Evolutionary conservation across 2,797 vertebrate species (phyloP).

Genomic region (Tolypeutes matacus): DNA sequence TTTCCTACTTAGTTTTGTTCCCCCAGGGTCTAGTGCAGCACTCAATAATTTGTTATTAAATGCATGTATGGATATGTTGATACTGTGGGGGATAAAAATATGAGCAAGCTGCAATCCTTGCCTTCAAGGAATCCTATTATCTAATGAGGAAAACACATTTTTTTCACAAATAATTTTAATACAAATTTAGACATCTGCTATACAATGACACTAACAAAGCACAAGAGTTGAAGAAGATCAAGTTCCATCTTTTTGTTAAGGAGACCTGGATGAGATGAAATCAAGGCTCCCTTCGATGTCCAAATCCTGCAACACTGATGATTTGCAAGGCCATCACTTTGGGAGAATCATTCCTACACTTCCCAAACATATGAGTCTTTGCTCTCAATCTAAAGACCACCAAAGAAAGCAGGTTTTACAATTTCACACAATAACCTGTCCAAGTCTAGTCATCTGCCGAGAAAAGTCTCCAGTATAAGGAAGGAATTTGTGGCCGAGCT

Average conservation of each 20-base stretch:
- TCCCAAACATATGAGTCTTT: not conserved
- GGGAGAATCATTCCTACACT: not conserved
- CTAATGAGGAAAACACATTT: slow-evolving; percentile 4
- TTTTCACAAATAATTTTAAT: slow-evolving; percentile 19
- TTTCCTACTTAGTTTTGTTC: slow-evolving; percentile 59
- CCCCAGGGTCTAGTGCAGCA: not conserved
- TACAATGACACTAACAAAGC: not conserved
- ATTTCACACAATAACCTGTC: not conserved
- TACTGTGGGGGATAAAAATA: not conserved
- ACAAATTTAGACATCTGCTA: not conserved
- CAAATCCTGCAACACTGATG: not conserved
- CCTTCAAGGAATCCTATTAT: not conserved
- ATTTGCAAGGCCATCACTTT: not conserved
- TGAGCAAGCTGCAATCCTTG: not conserved
- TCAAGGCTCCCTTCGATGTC: not conserved
- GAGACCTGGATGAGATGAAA: not conserved
- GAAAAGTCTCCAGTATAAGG: not conserved
- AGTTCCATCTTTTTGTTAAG: not conserved
- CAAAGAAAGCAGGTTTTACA: not conserved
- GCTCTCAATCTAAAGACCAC: not conserved
- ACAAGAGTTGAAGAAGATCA: not conserved
- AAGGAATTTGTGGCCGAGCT: not conserved
- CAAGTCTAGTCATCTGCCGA: not conserved
- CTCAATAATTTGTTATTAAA: slow-evolving; percentile 5
- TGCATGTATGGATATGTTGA: not conserved